Evolutionary conservation across 2,888 invertebrate species (phyloP).

Genomic region (Noctua janthe): DNA sequence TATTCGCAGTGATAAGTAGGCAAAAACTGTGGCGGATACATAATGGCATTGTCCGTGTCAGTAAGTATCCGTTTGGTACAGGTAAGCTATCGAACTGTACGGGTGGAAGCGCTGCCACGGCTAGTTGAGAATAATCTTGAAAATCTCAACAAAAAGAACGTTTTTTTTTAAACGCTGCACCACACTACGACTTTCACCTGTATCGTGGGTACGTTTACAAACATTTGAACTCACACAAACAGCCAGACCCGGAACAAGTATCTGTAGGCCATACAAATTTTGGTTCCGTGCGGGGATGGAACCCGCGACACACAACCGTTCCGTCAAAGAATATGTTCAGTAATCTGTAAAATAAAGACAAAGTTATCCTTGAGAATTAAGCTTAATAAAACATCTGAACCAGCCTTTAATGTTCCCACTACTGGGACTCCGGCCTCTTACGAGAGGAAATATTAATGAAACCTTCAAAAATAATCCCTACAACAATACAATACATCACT

Average conservation of each 20-base stretch:
- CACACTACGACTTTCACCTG: neutral
- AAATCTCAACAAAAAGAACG: neutral
- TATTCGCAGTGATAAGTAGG: neutral
- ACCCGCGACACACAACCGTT: too few species aligned
- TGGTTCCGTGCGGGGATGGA: too few species aligned
- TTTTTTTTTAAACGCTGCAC: too few species aligned
- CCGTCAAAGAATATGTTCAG: too few species aligned
- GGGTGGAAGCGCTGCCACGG: neutral
- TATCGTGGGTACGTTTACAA: neutral
- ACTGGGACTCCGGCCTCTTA: too few species aligned
- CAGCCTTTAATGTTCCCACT: neutral
- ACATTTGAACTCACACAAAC: neutral
- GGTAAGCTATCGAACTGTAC: too few species aligned
- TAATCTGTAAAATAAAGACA: neutral
- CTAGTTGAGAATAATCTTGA: too few species aligned
- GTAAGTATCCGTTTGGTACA: too few species aligned
- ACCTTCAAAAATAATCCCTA: neutral
- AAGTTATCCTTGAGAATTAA: neutral
- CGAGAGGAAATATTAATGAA: neutral
- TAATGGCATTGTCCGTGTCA: neutral
- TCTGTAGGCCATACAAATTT: too few species aligned
- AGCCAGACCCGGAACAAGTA: neutral
- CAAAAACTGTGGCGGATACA: neutral
- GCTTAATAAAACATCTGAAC: neutral
- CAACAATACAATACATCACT: too few species aligned